A percentile compares a stretch with the other conserved stretches of the same genome.
These are phyloP conservation scores for Festucalex cinctus DNA, from an alignment of 2,113 vertebrate genomes.

Conservation along the genomic window DNA sequence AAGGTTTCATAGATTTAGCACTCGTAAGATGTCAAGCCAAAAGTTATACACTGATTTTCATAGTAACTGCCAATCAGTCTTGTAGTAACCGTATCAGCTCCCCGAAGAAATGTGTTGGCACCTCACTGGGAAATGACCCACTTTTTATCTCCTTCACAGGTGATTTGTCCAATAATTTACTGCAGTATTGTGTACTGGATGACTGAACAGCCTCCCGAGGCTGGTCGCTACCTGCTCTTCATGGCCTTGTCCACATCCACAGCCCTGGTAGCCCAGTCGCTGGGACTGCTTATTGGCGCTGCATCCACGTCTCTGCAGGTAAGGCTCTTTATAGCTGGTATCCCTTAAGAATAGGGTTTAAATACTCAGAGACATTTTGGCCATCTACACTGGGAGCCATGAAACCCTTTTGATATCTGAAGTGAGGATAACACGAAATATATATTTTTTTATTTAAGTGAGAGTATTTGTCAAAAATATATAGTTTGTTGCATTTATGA, in stretches of 20 bases:
- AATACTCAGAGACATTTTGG: too few species aligned
- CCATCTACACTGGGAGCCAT: too few species aligned
- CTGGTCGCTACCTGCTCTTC: slow-evolving; percentile 87
- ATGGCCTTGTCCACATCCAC: slow-evolving; percentile 89
- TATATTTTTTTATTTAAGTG: too few species aligned
- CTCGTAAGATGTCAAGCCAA: background rate
- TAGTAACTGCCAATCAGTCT: background rate
- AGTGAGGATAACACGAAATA: too few species aligned
- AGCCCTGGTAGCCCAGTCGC: slow-evolving; percentile 90
- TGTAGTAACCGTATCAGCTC: background rate
- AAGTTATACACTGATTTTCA: too few species aligned
- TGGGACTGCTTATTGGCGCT: slow-evolving; percentile 93
- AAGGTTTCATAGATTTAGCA: slow-evolving; percentile 24
- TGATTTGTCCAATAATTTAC: slow-evolving; percentile 91
- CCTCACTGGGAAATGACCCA: background rate
- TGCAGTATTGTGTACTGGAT: slow-evolving; percentile 99
- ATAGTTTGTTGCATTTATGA: too few species aligned
- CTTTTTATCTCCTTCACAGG: slow-evolving; percentile 62
- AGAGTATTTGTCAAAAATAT: too few species aligned
- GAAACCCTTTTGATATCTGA: too few species aligned
- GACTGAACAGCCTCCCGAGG: slow-evolving; percentile 94
- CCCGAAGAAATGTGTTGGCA: background rate
- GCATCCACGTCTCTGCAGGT: slow-evolving; percentile 95
- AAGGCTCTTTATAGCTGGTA: background rate
- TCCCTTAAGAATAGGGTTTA: too few species aligned